Conservation (phyloP, 1,140 invertebrate species). For the Drosophila nebulosa region DNA sequence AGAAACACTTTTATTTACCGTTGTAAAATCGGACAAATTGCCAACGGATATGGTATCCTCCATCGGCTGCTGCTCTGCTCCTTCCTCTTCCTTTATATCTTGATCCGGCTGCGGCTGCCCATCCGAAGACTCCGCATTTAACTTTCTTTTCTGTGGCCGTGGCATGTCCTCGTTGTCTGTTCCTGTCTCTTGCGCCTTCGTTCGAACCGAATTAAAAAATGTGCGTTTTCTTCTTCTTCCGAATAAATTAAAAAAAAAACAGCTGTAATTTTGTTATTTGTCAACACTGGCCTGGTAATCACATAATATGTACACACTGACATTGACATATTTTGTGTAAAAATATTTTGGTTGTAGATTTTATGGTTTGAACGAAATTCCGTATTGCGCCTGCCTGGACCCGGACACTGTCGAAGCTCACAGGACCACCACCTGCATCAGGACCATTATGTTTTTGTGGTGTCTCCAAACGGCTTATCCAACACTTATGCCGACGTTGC, state of each 20-base stretch:
- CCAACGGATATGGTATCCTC: not conserved
- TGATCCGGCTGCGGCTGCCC: not conserved
- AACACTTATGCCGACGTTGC: not conserved
- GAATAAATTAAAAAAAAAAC: conserved; percentile 47
- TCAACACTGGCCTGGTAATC: conserved; percentile 46
- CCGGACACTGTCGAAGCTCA: not conserved
- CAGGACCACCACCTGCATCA: not conserved
- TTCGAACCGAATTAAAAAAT: conserved; percentile 49
- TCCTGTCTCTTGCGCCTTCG: not conserved
- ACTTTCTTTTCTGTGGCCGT: conserved; percentile 33
- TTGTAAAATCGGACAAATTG: conserved; percentile 41
- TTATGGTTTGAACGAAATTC: conserved; percentile 9
- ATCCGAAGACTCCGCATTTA: not conserved
- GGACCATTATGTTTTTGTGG: not conserved
- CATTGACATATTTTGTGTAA: not conserved
- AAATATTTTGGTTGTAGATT: conserved; percentile 14
- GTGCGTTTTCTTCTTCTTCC: conserved; percentile 61
- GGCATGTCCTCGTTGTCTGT: conserved; percentile 19
- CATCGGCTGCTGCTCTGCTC: not conserved
- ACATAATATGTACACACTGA: conserved; percentile 11
- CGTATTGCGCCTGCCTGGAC: not conserved
- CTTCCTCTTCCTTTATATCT: not conserved
- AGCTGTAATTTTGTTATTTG: conserved; percentile 62
- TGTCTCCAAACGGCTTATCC: not conserved
- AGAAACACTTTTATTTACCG: conserved; percentile 30